Percentiles rank a stretch among this genome's conserved stretches.
Conservation (phyloP, 2,888 invertebrate genomes). For the Macrosoma leucophasiata region DNA sequence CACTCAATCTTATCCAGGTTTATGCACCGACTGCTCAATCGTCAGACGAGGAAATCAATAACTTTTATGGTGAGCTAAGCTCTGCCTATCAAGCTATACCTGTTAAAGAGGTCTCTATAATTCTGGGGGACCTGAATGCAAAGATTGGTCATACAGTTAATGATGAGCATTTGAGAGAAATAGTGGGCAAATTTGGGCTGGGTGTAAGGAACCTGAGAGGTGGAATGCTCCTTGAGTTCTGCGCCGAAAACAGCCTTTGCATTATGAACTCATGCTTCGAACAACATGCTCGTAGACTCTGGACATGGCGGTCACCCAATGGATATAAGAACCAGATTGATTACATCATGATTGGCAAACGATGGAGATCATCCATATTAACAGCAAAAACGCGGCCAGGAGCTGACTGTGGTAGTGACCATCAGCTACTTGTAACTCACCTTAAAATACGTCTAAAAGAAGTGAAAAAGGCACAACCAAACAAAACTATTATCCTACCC, state of each 20-base stretch:
- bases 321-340: conserved; percentile 5
- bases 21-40: conserved; percentile 1
- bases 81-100: too few relatives aligned
- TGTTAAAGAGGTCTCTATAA: too few relatives aligned
- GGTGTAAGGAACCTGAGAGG: background rate
- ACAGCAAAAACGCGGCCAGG: conserved; percentile 2
- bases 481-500: background rate
- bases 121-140: too few relatives aligned
- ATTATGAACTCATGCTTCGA: conserved; percentile 2
- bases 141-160: background rate
- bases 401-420: conserved; percentile 4
- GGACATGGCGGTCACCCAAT: conserved; percentile 2
- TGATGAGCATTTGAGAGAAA: background rate
- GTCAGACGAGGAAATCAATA: background rate
- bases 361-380: conserved; percentile 5
- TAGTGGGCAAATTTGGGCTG: background rate
- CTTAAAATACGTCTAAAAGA: conserved; percentile 2
- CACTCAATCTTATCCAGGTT: conserved; percentile 1
- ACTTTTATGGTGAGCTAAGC: background rate
- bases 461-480: background rate
- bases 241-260: background rate
- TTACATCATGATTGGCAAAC: background rate
- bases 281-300: conserved; percentile 1
- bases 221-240: conserved; percentile 1
- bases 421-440: background rate